Evolutionary conservation across 2,888 invertebrate genomes (phyloP).

Genomic region (Nephrotoma flavescens): DNA sequence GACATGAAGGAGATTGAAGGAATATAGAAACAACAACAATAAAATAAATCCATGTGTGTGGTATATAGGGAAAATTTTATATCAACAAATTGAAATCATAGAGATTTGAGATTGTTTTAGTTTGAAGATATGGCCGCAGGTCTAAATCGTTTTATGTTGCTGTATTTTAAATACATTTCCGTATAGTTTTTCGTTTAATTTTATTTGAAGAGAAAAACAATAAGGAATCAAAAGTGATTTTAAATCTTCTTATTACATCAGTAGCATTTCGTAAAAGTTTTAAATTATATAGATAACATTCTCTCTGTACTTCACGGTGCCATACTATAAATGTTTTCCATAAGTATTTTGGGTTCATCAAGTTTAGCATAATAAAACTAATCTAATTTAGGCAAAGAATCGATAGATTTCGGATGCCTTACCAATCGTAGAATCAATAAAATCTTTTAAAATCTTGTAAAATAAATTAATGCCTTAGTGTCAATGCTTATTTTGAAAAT

Average conservation of each 20-base stretch:
- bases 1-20: not conserved
- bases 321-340: too few relatives aligned
- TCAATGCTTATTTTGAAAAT: too few relatives aligned
- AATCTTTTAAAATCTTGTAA: too few relatives aligned
- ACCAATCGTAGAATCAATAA: too few relatives aligned
- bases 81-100: not conserved
- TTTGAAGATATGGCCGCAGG: not conserved
- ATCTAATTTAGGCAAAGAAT: too few relatives aligned
- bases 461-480: too few relatives aligned
- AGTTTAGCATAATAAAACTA: too few relatives aligned
- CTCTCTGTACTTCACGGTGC: too few relatives aligned
- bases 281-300: too few relatives aligned
- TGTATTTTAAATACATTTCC: not conserved
- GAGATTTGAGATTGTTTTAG: not conserved
- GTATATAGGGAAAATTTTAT: not conserved
- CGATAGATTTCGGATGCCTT: too few relatives aligned
- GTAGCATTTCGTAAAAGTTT: not conserved
- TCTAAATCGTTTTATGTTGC: not conserved
- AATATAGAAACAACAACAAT: not conserved
- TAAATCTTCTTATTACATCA: not conserved
- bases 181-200: not conserved
- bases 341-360: too few relatives aligned
- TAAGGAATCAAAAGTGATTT: not conserved
- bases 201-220: not conserved
- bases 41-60: not conserved